A percentile compares a stretch with the other conserved stretches of the same genome.
Conservation (phyloP, 2,888 invertebrate genomes). For the Ernsta delagoae region DNA sequence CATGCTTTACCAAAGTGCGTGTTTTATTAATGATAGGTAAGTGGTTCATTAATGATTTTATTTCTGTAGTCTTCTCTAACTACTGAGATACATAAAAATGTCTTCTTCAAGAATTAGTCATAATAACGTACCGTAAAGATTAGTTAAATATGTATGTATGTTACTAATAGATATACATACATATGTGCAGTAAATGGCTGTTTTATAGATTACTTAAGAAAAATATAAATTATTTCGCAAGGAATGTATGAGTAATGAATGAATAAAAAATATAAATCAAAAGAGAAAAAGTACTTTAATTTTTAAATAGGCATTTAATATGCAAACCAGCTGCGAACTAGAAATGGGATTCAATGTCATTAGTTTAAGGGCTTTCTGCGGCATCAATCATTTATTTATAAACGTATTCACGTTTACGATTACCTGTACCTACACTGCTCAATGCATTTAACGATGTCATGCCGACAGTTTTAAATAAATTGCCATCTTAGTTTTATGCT, state of each 20-base stretch:
- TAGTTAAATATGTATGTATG: no score
- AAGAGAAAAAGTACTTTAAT: not conserved
- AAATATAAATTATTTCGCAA: no score
- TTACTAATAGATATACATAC: no score
- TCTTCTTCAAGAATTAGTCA: no score
- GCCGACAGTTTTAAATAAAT: not conserved
- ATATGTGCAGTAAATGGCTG: no score
- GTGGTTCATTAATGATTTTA: constrained; percentile 15
- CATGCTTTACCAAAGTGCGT: constrained; percentile 11
- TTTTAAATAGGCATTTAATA: constrained; percentile 43
- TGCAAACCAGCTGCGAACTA: constrained; percentile 63
- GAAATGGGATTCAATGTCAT: constrained; percentile 65
- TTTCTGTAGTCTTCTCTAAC: not conserved
- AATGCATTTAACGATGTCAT: constrained; percentile 9
- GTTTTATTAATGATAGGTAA: constrained; percentile 24
- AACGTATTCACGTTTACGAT: constrained; percentile 53
- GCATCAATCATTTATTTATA: constrained; percentile 66
- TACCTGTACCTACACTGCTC: constrained; percentile 6
- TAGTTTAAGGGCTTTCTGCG: constrained; percentile 60
- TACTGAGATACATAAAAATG: not conserved
- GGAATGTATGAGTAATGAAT: no score
- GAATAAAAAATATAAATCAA: no score
- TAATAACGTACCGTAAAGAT: no score
- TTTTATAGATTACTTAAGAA: no score
- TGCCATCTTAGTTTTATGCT: not conserved